These are phyloP conservation scores for Falcaria lacertinaria DNA, from an alignment of 2,888 invertebrate genomes.

Conservation along the genomic window DNA sequence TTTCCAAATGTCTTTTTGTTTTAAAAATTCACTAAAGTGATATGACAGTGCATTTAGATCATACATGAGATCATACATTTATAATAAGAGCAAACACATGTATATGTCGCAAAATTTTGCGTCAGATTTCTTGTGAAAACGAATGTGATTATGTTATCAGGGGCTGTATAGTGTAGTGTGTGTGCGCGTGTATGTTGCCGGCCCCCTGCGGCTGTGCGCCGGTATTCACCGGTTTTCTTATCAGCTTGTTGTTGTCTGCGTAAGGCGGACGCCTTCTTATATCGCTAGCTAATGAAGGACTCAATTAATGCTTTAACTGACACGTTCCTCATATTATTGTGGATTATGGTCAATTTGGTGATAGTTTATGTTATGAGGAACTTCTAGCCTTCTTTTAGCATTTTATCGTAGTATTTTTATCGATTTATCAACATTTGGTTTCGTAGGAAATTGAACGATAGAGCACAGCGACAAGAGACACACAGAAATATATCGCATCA, in stretches of 20 bases:
- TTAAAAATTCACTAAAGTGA: conserved; percentile 1
- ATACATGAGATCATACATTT: conserved; percentile 5
- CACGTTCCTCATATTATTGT: conserved; percentile 21
- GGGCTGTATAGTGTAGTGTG: conserved; percentile 18
- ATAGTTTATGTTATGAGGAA: too few relatives aligned
- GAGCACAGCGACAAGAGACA: too few relatives aligned
- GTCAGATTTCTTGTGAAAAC: conserved; percentile 48
- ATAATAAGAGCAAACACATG: conserved; percentile 17
- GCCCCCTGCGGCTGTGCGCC: conserved; percentile 68
- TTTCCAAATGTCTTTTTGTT: conserved; percentile 2
- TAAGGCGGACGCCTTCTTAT: conserved; percentile 22
- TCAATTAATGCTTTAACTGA: conserved; percentile 31
- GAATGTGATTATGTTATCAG: conserved; percentile 50
- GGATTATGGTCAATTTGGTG: background rate
- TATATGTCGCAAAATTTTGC: conserved; percentile 36
- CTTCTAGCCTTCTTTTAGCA: too few relatives aligned
- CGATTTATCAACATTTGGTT: too few relatives aligned
- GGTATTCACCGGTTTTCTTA: conserved; percentile 66
- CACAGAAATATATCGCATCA: too few relatives aligned
- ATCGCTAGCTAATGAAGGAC: conserved; percentile 41
- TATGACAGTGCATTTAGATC: conserved; percentile 21
- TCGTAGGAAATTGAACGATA: too few relatives aligned
- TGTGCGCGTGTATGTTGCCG: conserved; percentile 34
- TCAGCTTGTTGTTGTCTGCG: conserved; percentile 54
- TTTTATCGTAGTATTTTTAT: too few relatives aligned